phyloP scores from a whole-genome alignment of 2,113 vertebrate genomes.

The Opisthocomus hoazin region DNA sequence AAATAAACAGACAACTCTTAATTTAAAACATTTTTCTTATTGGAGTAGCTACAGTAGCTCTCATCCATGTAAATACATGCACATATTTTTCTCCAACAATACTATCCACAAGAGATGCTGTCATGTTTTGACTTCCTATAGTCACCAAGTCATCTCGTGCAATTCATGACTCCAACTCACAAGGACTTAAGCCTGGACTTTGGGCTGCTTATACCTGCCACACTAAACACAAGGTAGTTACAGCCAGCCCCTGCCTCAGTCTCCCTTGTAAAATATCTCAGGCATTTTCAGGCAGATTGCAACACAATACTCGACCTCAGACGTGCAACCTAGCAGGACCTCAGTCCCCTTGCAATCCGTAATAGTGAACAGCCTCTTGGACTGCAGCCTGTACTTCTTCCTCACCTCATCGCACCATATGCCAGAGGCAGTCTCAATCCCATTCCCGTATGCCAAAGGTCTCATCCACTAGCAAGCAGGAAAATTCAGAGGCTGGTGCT shows the following conservation, averaged over 20 bases:
- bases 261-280: neutral
- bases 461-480: neutral
- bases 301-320: neutral
- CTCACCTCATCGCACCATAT: neutral
- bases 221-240: neutral
- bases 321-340: neutral
- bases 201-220: neutral
- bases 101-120: neutral
- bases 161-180: neutral
- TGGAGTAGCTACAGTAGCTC: neutral
- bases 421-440: neutral
- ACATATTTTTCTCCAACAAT: neutral
- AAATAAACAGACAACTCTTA: neutral
- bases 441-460: neutral
- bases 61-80: neutral
- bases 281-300: neutral
- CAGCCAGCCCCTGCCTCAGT: neutral
- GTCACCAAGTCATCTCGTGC: neutral
- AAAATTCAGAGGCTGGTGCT: neutral
- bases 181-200: neutral
- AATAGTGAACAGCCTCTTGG: neutral
- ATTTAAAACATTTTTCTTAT: slow-evolving; percentile 22
- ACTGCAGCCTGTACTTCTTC: neutral
- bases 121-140: neutral
- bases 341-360: rapidly evolving